Conservation (phyloP, 1,140 invertebrate species). For the Drosophila punjabiensis region DNA sequence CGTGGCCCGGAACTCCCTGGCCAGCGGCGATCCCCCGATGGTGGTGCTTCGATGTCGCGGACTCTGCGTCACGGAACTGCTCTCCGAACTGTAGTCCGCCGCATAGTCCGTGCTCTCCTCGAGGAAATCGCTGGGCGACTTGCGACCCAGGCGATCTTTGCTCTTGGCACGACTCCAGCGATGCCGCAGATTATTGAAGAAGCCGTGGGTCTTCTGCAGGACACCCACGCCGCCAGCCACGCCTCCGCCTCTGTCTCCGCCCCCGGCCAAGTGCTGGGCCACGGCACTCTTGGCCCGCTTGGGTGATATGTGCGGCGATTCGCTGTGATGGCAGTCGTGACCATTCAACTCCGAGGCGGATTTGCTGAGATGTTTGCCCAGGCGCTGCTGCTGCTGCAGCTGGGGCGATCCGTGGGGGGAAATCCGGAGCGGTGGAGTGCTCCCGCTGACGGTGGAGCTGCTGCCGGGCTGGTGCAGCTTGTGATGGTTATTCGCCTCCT, state of each 20-base stretch:
- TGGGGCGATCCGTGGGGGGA: slow-evolving; percentile 78
- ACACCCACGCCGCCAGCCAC: slow-evolving; percentile 86
- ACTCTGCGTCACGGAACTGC: slow-evolving; percentile 90
- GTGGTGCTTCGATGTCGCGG: slow-evolving; percentile 87
- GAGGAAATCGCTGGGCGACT: slow-evolving; percentile 85
- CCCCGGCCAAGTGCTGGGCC: slow-evolving; percentile 65
- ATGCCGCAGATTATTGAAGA: slow-evolving; percentile 89
- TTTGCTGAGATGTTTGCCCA: slow-evolving; percentile 86
- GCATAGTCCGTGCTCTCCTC: slow-evolving; percentile 90
- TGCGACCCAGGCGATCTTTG: slow-evolving; percentile 87
- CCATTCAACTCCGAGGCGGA: slow-evolving; percentile 87
- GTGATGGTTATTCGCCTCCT: slow-evolving; percentile 38
- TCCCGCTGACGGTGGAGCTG: slow-evolving; percentile 36
- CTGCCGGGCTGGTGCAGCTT: slow-evolving; percentile 4
- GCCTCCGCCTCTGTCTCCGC: slow-evolving; percentile 2
- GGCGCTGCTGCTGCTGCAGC: slow-evolving; percentile 64
- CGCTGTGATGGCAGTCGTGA: slow-evolving; percentile 72
- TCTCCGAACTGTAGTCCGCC: slow-evolving; percentile 90
- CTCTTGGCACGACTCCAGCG: slow-evolving; percentile 88
- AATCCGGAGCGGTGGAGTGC: slow-evolving; percentile 55
- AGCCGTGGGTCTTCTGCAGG: slow-evolving; percentile 90
- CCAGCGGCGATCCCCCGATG: slow-evolving; percentile 76
- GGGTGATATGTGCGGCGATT: slow-evolving; percentile 84
- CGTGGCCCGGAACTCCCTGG: slow-evolving; percentile 75
- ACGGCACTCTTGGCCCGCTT: slow-evolving; percentile 86